phyloP scores from a whole-genome alignment of 2,113 vertebrate genomes.

The Chamaetylas fuelleborni region DNA sequence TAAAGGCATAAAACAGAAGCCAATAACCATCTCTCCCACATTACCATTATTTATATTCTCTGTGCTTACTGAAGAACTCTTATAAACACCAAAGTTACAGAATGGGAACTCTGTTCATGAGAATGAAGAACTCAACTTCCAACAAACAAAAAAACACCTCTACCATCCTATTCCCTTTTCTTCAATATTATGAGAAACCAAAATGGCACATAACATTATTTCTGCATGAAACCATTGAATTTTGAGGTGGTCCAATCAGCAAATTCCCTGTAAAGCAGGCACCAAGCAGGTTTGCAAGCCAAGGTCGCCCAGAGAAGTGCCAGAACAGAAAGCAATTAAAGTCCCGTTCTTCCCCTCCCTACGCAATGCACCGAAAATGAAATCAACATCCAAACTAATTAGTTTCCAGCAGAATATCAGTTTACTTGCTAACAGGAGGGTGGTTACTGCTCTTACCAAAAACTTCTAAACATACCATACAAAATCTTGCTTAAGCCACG shows the following conservation, averaged over 20 bases:
- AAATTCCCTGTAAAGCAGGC: neutral
- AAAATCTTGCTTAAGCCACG: slow-evolving; percentile 16
- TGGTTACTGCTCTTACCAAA: slow-evolving; percentile 46
- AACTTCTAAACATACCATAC: slow-evolving; percentile 25
- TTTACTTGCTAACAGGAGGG: neutral
- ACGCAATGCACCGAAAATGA: slow-evolving; percentile 27
- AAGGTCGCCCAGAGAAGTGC: neutral
- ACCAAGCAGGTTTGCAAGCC: neutral
- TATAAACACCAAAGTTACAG: neutral
- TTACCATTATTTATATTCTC: neutral
- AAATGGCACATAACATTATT: neutral
- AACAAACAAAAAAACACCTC: neutral
- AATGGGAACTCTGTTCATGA: neutral
- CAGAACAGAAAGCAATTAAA: slow-evolving; percentile 33
- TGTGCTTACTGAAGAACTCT: neutral
- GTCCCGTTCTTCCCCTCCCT: slow-evolving; percentile 19
- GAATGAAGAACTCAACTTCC: neutral
- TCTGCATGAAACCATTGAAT: neutral
- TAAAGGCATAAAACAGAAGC: neutral
- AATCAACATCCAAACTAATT: slow-evolving; percentile 51
- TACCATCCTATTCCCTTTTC: neutral
- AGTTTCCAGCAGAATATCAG: slow-evolving; percentile 51
- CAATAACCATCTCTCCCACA: neutral
- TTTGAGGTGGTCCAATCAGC: neutral
- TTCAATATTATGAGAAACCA: neutral